These are phyloP conservation scores for Clarias laeviceps DNA, from an alignment of 2,797 vertebrate species.

Conservation along the genomic window DNA sequence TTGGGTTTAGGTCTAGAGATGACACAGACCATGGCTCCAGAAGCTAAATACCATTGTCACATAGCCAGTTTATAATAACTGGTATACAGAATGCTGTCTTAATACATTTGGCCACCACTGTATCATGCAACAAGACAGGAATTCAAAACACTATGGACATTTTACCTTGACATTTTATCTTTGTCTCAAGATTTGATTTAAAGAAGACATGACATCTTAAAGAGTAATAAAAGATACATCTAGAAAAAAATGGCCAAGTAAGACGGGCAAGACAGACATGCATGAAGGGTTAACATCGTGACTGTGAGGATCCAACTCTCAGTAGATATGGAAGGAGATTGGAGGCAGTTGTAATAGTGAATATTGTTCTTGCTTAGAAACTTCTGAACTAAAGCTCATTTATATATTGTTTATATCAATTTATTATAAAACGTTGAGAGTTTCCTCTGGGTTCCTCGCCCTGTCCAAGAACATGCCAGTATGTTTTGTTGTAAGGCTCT, in stretches of 20 bases:
- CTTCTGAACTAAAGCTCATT: neutral
- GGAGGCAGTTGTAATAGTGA: neutral
- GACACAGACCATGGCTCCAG: too few relatives aligned
- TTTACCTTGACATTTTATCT: neutral
- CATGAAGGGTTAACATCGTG: neutral
- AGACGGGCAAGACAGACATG: neutral
- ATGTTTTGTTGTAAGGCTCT: neutral
- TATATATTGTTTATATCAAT: neutral
- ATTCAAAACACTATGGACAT: neutral
- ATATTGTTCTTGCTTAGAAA: neutral
- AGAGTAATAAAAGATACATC: neutral
- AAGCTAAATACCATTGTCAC: too few relatives aligned
- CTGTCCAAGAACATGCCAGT: neutral
- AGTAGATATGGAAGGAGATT: neutral
- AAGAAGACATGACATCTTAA: neutral
- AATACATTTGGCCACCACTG: neutral
- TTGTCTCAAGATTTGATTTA: neutral
- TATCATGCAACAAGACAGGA: neutral
- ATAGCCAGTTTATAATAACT: too few relatives aligned
- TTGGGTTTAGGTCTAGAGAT: too few relatives aligned
- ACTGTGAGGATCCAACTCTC: neutral
- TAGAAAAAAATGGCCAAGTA: neutral
- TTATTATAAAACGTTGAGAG: neutral
- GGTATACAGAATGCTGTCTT: too few relatives aligned
- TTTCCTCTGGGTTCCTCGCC: neutral